Percentiles rank a stretch among this genome's conserved stretches.
These are phyloP conservation scores for Hycleus phaleratus DNA, from an alignment of 1,140 invertebrate genomes.

Conservation along the genomic window DNA sequence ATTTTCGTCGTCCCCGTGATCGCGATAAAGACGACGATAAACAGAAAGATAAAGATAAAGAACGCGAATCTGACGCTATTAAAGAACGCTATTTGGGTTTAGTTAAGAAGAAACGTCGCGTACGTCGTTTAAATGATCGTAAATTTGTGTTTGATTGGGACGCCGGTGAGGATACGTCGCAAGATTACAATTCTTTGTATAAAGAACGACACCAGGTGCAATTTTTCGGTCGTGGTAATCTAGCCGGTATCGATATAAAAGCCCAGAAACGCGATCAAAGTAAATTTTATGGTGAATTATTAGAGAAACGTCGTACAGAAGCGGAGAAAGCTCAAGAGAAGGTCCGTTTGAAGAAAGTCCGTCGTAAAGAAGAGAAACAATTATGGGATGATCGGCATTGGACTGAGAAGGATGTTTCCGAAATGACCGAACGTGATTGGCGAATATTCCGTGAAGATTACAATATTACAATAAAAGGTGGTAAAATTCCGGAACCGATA, in stretches of 20 bases:
- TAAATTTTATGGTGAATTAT: conserved; percentile 94
- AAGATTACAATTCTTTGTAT: conserved; percentile 96
- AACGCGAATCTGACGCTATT: conserved; percentile 86
- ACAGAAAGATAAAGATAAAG: conserved; percentile 71
- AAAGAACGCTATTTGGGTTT: conserved; percentile 93
- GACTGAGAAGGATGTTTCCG: conserved; percentile 87
- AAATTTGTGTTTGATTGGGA: conserved; percentile 99
- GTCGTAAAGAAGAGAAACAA: conserved; percentile 95
- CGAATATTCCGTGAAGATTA: conserved; percentile 99
- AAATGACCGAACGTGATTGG: conserved; percentile 99
- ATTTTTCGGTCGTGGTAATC: conserved; percentile 95
- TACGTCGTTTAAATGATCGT: conserved; percentile 89
- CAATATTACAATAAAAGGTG: conserved; percentile 98
- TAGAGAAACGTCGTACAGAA: conserved; percentile 92
- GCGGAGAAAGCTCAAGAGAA: conserved; percentile 98
- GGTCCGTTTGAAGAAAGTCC: conserved; percentile 86
- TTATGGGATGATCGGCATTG: conserved; percentile 99
- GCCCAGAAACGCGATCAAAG: conserved; percentile 96
- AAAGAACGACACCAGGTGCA: conserved; percentile 94
- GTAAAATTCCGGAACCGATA: conserved; percentile 93
- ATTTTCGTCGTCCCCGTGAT: conserved; percentile 31
- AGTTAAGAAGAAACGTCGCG: conserved; percentile 86
- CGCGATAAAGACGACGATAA: conserved; percentile 45
- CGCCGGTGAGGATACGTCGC: conserved; percentile 94
- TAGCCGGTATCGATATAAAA: conserved; percentile 96